Evolutionary conservation across 2,797 vertebrate species (phyloP).

Genomic region (Enteromius paludinosus): DNA sequence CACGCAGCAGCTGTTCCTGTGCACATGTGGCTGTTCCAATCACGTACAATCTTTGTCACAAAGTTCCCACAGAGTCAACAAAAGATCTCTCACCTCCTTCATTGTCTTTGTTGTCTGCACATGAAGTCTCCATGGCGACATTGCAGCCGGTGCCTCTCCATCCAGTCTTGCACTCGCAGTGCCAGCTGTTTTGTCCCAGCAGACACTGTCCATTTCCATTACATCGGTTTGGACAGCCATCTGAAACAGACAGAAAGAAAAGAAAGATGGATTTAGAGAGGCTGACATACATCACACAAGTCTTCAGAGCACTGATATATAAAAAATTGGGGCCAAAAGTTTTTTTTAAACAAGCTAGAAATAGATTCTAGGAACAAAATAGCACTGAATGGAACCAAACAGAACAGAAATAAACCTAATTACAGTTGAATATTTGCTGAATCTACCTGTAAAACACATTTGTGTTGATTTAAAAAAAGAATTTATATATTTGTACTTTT

Average conservation of each 20-base stretch:
- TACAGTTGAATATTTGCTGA: not conserved
- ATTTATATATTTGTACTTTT: not conserved
- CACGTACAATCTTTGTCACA: conserved; percentile 16
- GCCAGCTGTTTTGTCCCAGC: conserved; percentile 99
- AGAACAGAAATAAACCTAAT: not conserved
- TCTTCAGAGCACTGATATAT: conserved; percentile 2
- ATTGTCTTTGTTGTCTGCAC: conserved; percentile 98
- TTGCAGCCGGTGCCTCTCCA: conserved; percentile 98
- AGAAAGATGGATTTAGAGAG: conserved; percentile 1
- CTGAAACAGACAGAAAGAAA: conserved; percentile 73
- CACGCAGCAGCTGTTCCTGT: not conserved
- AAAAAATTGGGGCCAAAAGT: not conserved
- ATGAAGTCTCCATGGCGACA: conserved; percentile 98
- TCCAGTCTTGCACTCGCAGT: conserved; percentile 98
- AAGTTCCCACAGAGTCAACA: not conserved
- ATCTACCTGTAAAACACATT: not conserved
- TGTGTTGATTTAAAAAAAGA: not conserved
- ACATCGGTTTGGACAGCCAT: conserved; percentile 97
- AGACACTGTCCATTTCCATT: conserved; percentile 97
- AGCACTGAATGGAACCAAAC: not conserved
- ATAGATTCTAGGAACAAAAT: not conserved
- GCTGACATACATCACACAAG: not conserved
- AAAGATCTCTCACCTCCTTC: conserved; percentile 87
- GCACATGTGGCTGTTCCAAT: conserved; percentile 21
- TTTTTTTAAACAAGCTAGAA: conserved; percentile 17